Conservation (phyloP, 2,113 vertebrate species). For the Cryptomyrus ogoouensis region DNA sequence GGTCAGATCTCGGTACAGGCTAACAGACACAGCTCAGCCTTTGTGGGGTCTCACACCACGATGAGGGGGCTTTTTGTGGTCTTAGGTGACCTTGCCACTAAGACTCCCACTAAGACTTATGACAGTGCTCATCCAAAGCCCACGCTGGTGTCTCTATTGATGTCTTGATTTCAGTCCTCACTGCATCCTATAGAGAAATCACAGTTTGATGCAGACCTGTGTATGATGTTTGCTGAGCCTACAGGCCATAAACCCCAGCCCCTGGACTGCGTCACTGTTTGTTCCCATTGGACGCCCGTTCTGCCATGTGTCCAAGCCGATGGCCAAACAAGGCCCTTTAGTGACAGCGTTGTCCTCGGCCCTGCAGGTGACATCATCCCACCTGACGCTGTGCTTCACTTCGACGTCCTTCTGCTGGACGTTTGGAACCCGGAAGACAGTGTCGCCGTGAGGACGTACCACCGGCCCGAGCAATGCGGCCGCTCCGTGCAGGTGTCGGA, state of each 20-base stretch:
- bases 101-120: neutral
- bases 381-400: conserved; percentile 82
- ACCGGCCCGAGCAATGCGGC: conserved; percentile 70
- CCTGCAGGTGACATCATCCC: conserved; percentile 80
- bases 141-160: neutral
- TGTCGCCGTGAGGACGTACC: conserved; percentile 77
- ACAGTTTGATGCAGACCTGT: neutral
- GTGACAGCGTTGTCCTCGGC: neutral
- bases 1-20: neutral
- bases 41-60: neutral
- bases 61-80: neutral
- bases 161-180: neutral
- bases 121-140: neutral
- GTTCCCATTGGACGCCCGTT: neutral
- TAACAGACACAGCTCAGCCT: neutral
- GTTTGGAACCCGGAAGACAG: conserved; percentile 86
- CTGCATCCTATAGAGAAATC: neutral
- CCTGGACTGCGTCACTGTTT: neutral
- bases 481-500: conserved; percentile 90
- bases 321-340: neutral
- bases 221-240: neutral
- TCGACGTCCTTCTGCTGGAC: conserved; percentile 87
- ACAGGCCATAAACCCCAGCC: neutral
- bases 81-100: neutral
- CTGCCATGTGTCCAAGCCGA: neutral